These are phyloP conservation scores for human DNA, from an alignment of 2,113 vertebrate species.

Conservation along the genomic window GRCh38 chr2:146118001-146118500, in stretches of 20 bases:
- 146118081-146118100: background rate
- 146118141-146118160: background rate
- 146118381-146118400: background rate
- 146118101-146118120: background rate
- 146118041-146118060: background rate
- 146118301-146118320: background rate
- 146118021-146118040: background rate
- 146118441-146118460: background rate
- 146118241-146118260: background rate
- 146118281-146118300: background rate
- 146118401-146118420: background rate
- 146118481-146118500: background rate
- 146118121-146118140: background rate
- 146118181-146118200: background rate
- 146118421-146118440: background rate
- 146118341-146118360: background rate
- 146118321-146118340: background rate
- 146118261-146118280: background rate
- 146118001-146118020: background rate
- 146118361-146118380: background rate
- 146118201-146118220: background rate
- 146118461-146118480: background rate
- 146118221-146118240: background rate
- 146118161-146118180: background rate
- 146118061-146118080: background rate